Evolutionary conservation across 2,797 vertebrate species (phyloP), one percentile per base, ranked within the genome.

Genomic region (Sebastes aleutianus): DNA sequence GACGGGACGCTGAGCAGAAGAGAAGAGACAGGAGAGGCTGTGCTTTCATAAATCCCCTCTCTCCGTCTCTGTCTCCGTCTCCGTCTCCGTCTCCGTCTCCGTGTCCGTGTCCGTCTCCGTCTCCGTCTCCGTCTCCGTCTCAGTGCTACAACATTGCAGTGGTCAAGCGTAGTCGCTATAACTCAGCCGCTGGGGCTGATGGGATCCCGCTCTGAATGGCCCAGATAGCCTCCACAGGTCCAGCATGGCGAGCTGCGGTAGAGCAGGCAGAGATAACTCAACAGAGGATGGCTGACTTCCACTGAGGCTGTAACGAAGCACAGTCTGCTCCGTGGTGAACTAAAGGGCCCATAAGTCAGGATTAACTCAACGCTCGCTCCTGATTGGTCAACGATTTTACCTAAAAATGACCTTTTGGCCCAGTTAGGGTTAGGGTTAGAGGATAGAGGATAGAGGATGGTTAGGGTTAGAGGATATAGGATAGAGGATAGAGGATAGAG

Each of bases 111-210:
- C 27, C 4, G 27, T 27, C 1, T 27, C 26, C 26, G 26, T 27
- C 4, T 64, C 54, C 26, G 50, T 81, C 91, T 93, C 27, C 27
- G 27, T 27, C 27, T 64, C 57, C 26, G 50, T 81, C 91, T 93
- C 85, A 86, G 85, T 92, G 94, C 91, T 93, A 91, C 92, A 93
- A 85, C 89, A 89, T 85, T 84, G 86, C 87, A 70, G 87, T 86
- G 81, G 91, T 90, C 88, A 77, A 69, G 76, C 72, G 64, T 47
- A 84, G 90, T 86, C 78, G 39, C 93, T 83, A 92, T 95, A 93
- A 95, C 74, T 95, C 94, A 95, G 88, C 72, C 83, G 70, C 83
- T 71, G 31, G 92, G 81, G 91, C 85, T 93, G 92, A 95, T 93
- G 91, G 93, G 91, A 90, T 88, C 87, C 88, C 72, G 85, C 83